These are phyloP conservation scores for Strix occidentalis DNA, from an alignment of 2,797 vertebrate species.

Conservation along the genomic window DNA sequence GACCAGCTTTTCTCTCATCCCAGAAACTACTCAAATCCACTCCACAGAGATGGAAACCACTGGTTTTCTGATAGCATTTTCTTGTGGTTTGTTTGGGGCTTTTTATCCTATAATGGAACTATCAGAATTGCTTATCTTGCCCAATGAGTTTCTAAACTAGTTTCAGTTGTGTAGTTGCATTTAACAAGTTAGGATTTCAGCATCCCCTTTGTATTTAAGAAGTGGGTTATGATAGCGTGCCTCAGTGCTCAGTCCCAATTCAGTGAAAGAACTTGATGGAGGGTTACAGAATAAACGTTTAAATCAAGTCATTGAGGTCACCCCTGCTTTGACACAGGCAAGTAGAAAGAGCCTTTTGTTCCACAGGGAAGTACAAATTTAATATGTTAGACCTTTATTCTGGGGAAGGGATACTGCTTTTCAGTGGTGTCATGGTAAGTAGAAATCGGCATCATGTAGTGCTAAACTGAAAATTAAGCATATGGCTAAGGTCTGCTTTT, in stretches of 20 bases:
- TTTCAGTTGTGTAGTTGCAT: background rate
- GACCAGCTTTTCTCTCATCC: background rate
- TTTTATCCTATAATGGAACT: background rate
- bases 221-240: background rate
- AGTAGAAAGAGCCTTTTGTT: background rate
- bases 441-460: background rate
- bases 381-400: background rate
- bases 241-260: background rate
- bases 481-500: background rate
- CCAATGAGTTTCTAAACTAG: background rate
- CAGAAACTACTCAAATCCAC: background rate
- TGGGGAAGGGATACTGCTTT: background rate
- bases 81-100: background rate
- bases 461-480: background rate
- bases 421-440: background rate
- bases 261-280: background rate
- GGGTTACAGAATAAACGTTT: background rate
- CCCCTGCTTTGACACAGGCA: background rate
- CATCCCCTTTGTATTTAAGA: background rate
- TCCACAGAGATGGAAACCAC: background rate
- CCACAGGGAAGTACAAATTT: background rate
- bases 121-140: background rate
- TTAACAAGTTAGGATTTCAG: background rate
- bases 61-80: background rate
- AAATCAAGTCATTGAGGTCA: background rate